Conservation (phyloP, 1,140 invertebrate genomes). For the Ostrea denselamellosa region DNA sequence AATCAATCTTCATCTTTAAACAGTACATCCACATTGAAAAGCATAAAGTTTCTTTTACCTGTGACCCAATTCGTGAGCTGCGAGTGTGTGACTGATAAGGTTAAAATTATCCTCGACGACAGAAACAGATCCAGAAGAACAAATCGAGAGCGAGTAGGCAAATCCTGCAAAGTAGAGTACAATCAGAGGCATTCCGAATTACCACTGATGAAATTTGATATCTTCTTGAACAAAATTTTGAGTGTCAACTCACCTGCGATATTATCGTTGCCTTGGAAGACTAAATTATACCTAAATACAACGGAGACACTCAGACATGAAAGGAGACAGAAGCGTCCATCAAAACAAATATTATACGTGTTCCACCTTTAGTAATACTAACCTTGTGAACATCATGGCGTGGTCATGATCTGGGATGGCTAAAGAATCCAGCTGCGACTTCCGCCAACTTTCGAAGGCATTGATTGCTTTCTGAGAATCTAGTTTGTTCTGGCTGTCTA, state of each 20-base stretch:
- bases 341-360: not conserved
- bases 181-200: no score
- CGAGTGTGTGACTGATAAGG: not conserved
- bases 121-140: not conserved
- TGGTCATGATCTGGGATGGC: conserved; percentile 5
- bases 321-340: not conserved
- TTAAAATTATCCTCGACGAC: not conserved
- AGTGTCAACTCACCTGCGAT: not conserved
- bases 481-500: not conserved
- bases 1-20: no score
- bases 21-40: no score
- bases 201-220: no score
- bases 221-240: no score
- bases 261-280: not conserved
- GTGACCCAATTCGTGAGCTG: conserved; percentile 21
- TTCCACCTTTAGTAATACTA: not conserved
- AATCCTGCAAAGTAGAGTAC: not conserved
- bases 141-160: not conserved
- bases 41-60: not conserved
- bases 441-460: not conserved
- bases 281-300: not conserved
- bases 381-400: conserved; percentile 12
- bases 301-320: not conserved
- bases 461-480: not conserved
- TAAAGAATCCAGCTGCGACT: not conserved